Percentiles rank a stretch among this genome's conserved stretches.
These are phyloP conservation scores for Dasyornis broadbenti DNA, from an alignment of 2,113 vertebrate genomes.

Conservation along the genomic window DNA sequence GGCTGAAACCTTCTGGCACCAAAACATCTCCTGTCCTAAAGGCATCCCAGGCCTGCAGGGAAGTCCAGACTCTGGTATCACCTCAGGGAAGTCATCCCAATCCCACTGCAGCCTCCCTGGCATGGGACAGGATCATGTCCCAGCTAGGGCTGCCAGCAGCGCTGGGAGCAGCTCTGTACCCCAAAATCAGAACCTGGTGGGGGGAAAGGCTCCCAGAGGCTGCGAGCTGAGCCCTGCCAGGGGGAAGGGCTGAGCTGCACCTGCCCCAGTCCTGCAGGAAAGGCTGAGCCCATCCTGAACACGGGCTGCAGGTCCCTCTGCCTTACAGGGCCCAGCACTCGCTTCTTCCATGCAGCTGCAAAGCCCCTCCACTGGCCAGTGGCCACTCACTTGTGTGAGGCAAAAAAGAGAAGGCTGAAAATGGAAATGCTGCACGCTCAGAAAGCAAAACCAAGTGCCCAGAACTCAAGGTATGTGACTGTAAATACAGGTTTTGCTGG, in stretches of 20 bases:
- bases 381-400: not conserved
- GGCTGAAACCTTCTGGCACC: not conserved
- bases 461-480: not conserved
- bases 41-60: not conserved
- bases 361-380: not conserved
- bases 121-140: fast-evolving
- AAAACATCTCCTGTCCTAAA: not conserved
- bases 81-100: not conserved
- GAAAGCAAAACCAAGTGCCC: not conserved
- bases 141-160: not conserved
- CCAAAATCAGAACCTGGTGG: not conserved
- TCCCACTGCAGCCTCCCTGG: not conserved
- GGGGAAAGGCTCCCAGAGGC: not conserved
- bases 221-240: not conserved
- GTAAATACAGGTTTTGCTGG: not conserved
- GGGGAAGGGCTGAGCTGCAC: not conserved
- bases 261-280: not conserved
- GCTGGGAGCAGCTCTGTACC: not conserved
- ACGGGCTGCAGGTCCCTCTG: not conserved
- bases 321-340: fast-evolving
- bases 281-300: not conserved
- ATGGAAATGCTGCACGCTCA: not conserved
- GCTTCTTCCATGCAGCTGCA: not conserved
- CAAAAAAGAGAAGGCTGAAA: not conserved
- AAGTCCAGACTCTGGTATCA: not conserved